Conservation (phyloP, 1,140 invertebrate genomes). For the Sminthurinus signatus region DNA sequence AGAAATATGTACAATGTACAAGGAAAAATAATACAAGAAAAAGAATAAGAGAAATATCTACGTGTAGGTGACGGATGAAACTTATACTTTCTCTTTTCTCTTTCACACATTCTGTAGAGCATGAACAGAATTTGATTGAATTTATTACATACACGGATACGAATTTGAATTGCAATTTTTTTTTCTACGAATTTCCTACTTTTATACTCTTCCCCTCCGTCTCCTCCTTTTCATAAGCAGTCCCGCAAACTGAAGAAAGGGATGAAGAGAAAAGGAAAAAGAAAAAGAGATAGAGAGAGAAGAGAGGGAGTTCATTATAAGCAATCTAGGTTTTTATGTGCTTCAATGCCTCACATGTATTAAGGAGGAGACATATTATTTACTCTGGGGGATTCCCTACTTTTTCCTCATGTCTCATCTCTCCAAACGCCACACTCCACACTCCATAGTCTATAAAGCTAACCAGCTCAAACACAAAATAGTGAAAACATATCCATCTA, state of each 20-base stretch:
- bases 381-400: constrained; percentile 16
- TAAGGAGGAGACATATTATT: constrained; percentile 16
- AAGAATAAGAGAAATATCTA: too few relatives aligned
- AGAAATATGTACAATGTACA: too few relatives aligned
- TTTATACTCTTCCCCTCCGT: too few relatives aligned
- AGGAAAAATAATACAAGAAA: too few relatives aligned
- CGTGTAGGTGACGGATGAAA: constrained; percentile 1
- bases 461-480: too few relatives aligned
- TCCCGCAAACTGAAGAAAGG: too few relatives aligned
- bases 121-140: constrained; percentile 32
- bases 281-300: too few relatives aligned
- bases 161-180: constrained; percentile 31
- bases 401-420: neutral
- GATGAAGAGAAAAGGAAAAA: too few relatives aligned
- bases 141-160: constrained; percentile 30
- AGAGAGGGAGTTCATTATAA: constrained; percentile 30
- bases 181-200: too few relatives aligned
- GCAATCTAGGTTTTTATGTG: constrained; percentile 26
- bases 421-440: neutral
- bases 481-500: too few relatives aligned
- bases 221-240: too few relatives aligned
- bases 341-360: constrained; percentile 20
- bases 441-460: too few relatives aligned
- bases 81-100: constrained; percentile 16
- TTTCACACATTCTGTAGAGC: constrained; percentile 17